phyloP scores from a whole-genome alignment of 2,113 vertebrate genomes.

The human region GRCh38 chr15:36391501-36392000 shows the following conservation, averaged over 20 bases:
- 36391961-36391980: neutral
- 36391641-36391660: neutral
- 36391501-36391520: constrained; percentile 16
- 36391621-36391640: constrained; percentile 10
- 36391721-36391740: constrained; percentile 14
- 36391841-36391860: constrained; percentile 28
- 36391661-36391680: constrained; percentile 5
- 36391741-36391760: neutral
- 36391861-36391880: neutral
- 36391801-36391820: neutral
- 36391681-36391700: neutral
- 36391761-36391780: neutral
- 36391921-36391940: neutral
- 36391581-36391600: constrained; percentile 41
- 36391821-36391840: neutral
- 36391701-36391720: neutral
- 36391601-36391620: neutral
- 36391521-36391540: constrained; percentile 45
- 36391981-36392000: neutral
- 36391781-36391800: neutral
- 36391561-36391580: constrained; percentile 39
- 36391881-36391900: neutral
- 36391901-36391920: neutral
- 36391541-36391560: constrained; percentile 53
- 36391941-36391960: neutral